Base-by-base conservation (phyloP, 2,888 invertebrate genomes). In the Pocota personata region DNA sequence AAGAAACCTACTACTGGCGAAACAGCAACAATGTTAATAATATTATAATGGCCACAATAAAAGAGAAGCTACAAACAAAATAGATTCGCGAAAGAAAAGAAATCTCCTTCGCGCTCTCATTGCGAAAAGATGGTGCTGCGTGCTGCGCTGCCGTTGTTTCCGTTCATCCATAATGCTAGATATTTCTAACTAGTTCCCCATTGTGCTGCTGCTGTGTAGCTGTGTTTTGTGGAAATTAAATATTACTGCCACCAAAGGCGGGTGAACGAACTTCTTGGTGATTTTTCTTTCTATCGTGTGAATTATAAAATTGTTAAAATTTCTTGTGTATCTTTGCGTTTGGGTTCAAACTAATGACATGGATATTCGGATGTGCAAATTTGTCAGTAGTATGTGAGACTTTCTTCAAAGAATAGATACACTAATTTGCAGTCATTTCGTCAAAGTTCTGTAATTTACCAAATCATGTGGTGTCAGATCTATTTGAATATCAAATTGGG, bases 31-130 rank as follows among this genome's bases (percentile, higher is more conserved):
- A 76, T 64, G 24, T 71, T 71, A 48, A 48, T 52, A 77, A 57
- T 71, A 69, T 46, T 75, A 46, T 79, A 71, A 62, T 64, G 43
- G 55, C 40, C 19, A 55, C 55, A 64, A 52, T 30, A 43, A 64
- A 72, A 48, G 12, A 40, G n/a, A 35, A 66, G 66, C n/a, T 55
- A 55, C 55, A 43, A 48, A 12, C 30, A 19, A 43, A 21, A 57
- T 32, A 66, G 66, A 58, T 32, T 48, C n/a, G 46, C 72, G 19
- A 83, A 72, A 83, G 62, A 83, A 83, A 72, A 83, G 62, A 83
- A 79, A 79, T 80, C 57, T 84, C 16, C 69, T 69, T 84, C 84
- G 84, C 84, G 84, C 84, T 84, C 84, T 80, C 84, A 84, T 84
- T 84, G 79, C 79, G 58, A 79, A 79, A 58, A 58, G 62, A n/a